These are phyloP conservation scores for Macropodus opercularis DNA, from an alignment of 2,797 vertebrate species.

Conservation along the genomic window DNA sequence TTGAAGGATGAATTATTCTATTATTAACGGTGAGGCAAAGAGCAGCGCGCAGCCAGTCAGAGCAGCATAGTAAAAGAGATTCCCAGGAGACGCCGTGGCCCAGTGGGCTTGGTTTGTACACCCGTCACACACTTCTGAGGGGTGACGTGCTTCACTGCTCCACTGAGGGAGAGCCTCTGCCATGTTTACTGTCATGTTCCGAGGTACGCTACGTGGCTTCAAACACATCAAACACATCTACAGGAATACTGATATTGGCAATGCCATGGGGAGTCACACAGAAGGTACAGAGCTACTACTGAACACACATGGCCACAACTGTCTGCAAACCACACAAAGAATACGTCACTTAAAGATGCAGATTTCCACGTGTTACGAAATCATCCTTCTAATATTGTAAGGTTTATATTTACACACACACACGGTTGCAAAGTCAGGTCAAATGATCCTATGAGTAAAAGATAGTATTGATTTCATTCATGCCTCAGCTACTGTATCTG, in stretches of 20 bases:
- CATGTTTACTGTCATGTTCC: constrained; percentile 85
- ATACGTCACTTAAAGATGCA: constrained; percentile 12
- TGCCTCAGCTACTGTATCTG: constrained; percentile 25
- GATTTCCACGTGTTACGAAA: constrained; percentile 12
- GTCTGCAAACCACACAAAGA: constrained; percentile 39
- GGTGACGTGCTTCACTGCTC: constrained; percentile 80
- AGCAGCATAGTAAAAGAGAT: constrained; percentile 56
- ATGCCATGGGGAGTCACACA: constrained; percentile 70
- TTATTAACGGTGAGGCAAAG: constrained; percentile 40
- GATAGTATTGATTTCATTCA: constrained; percentile 21
- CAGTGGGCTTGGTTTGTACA: constrained; percentile 81
- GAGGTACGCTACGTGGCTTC: constrained; percentile 82
- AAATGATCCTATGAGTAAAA: constrained; percentile 18
- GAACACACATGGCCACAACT: constrained; percentile 61
- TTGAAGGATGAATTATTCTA: constrained; percentile 56
- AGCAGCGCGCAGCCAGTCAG: constrained; percentile 68
- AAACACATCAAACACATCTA: constrained; percentile 83
- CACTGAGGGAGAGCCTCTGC: constrained; percentile 81
- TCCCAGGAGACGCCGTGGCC: constrained; percentile 75
- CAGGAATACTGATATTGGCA: constrained; percentile 84
- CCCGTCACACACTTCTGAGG: constrained; percentile 82
- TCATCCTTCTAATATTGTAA: background rate
- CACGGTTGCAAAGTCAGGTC: background rate
- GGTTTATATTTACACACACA: constrained; percentile 5
- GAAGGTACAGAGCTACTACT: constrained; percentile 60